These are phyloP conservation scores for Lycodopsis pacificus DNA, from an alignment of 2,797 vertebrate species.

Conservation along the genomic window DNA sequence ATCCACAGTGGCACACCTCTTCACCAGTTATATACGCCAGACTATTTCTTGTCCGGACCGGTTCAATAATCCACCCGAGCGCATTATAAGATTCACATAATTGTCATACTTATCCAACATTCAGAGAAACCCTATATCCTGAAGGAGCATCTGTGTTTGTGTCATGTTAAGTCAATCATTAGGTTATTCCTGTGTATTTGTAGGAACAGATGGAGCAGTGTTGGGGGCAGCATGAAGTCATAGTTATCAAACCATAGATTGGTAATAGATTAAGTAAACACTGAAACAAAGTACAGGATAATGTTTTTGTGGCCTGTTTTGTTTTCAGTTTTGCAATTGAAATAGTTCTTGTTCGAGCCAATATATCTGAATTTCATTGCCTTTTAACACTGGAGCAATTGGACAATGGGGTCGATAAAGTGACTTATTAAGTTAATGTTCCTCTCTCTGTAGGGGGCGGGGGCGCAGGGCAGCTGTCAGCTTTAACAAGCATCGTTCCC, in stretches of 20 bases:
- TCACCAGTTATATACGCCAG: background rate
- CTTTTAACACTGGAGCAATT: background rate
- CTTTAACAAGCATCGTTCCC: constrained; percentile 62
- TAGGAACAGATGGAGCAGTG: background rate
- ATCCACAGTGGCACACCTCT: constrained; percentile 1
- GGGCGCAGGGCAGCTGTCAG: constrained; percentile 63
- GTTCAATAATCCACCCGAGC: background rate
- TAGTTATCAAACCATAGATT: constrained; percentile 15
- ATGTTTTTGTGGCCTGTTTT: background rate
- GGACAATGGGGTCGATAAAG: constrained; percentile 45
- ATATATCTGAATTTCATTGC: background rate
- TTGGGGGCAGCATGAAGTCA: constrained; percentile 3
- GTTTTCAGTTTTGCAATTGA: constrained; percentile 8
- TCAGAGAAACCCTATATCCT: background rate
- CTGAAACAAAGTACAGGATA: background rate
- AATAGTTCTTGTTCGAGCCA: constrained; percentile 7
- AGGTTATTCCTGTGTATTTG: background rate
- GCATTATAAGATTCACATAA: background rate
- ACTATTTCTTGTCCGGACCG: background rate
- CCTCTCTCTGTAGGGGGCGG: constrained; percentile 55
- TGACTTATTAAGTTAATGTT: constrained; percentile 41
- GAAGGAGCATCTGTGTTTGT: background rate
- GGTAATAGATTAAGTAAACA: constrained; percentile 14
- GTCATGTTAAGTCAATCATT: background rate
- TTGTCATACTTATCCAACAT: background rate